phyloP scores from a whole-genome alignment of 1,140 invertebrate species.

The Zelostemma sp. region DNA sequence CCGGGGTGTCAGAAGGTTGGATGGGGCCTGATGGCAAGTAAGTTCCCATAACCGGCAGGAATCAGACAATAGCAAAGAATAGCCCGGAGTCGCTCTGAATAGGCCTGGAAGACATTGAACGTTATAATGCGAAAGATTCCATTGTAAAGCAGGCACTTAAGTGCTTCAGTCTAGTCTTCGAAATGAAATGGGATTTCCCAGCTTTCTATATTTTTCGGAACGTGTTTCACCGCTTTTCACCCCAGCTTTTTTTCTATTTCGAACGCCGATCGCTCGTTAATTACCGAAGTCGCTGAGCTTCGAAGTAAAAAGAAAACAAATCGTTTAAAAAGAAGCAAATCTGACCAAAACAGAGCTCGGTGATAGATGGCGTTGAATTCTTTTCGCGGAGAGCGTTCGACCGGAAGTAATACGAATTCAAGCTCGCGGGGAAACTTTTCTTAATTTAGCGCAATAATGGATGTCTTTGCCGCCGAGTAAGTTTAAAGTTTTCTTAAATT shows the following conservation, averaged over 20 bases:
- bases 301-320: constrained; percentile 38
- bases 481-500: neutral
- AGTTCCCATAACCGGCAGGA: constrained; percentile 44
- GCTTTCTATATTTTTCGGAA: constrained; percentile 14
- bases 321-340: constrained; percentile 39
- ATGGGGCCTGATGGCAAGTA: constrained; percentile 32
- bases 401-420: constrained; percentile 68
- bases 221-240: constrained; percentile 4
- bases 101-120: constrained; percentile 67
- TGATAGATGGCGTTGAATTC: constrained; percentile 65
- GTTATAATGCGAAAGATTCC: constrained; percentile 66
- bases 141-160: constrained; percentile 68
- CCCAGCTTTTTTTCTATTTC: too few species aligned
- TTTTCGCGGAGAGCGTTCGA: constrained; percentile 62
- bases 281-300: constrained; percentile 45
- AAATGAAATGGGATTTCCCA: constrained; percentile 40
- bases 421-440: constrained; percentile 59
- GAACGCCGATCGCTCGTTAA: too few species aligned
- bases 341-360: constrained; percentile 60
- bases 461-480: constrained; percentile 41
- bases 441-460: constrained; percentile 56
- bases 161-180: constrained; percentile 57
- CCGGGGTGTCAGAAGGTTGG: constrained; percentile 40
- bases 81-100: constrained; percentile 63
- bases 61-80: constrained; percentile 67